A percentile compares a stretch with the other conserved stretches of the same genome.
Conservation (phyloP, 53 echinoderm and acorn worm genomes). For the Paelopatides confundens region DNA sequence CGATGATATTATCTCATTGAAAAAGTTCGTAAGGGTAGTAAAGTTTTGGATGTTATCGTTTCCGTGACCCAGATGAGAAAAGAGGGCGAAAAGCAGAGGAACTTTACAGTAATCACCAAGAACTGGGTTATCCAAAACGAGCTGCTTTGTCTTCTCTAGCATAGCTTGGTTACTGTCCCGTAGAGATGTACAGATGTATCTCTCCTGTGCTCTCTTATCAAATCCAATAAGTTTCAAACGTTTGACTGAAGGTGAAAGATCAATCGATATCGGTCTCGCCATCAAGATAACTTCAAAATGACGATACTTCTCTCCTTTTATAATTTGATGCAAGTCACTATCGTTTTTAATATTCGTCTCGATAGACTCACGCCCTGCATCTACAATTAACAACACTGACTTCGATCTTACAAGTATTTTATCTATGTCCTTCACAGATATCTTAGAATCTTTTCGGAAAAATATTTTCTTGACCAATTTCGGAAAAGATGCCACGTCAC, state of each 20-base stretch:
- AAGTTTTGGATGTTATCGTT: not conserved
- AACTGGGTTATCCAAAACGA: not conserved
- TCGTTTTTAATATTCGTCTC: not conserved
- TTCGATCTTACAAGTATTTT: not conserved
- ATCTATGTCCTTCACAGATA: not conserved
- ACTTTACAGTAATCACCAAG: not conserved
- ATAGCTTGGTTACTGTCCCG: not conserved
- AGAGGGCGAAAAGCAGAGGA: not conserved
- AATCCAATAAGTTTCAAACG: not conserved
- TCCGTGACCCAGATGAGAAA: not conserved
- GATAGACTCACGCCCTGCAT: not conserved
- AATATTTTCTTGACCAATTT: not conserved
- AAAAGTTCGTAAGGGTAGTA: not conserved
- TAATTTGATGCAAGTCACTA: not conserved
- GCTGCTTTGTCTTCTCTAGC: not conserved
- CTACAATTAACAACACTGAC: not conserved
- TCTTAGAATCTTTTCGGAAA: not conserved
- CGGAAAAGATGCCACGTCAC: not conserved
- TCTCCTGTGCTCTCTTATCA: not conserved
- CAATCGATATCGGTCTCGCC: not conserved
- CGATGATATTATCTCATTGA: not conserved
- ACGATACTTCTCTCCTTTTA: not conserved
- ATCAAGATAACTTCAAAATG: not conserved
- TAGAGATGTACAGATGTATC: not conserved
- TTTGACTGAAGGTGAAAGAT: not conserved